These are phyloP conservation scores for Arge pagana DNA, from an alignment of 2,888 invertebrate species.

Conservation along the genomic window DNA sequence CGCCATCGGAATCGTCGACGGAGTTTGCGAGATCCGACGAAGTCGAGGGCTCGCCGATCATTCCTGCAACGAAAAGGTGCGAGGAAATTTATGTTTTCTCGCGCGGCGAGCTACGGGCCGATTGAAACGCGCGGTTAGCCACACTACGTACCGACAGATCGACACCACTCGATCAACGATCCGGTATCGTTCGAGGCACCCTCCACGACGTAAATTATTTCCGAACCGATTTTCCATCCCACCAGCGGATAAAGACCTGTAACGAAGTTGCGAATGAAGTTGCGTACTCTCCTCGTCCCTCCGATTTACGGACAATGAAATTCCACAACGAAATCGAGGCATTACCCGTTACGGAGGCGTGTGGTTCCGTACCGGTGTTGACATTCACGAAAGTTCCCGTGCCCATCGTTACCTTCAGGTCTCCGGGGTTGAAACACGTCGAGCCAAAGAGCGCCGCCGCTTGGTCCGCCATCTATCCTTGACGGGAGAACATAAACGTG, in stretches of 20 bases:
- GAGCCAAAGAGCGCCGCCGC: constrained; percentile 89
- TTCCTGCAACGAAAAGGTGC: constrained; percentile 60
- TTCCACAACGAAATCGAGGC: constrained; percentile 1
- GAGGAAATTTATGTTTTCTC: too few species aligned
- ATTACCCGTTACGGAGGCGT: constrained; percentile 76
- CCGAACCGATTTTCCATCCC: constrained; percentile 75
- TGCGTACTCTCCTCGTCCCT: too few species aligned
- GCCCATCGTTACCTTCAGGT: constrained; percentile 87
- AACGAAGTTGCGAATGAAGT: constrained; percentile 23
- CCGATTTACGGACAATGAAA: neutral
- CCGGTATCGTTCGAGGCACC: constrained; percentile 89
- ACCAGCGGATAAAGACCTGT: constrained; percentile 86
- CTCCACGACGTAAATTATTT: constrained; percentile 78
- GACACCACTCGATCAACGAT: constrained; percentile 84
- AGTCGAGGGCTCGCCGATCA: constrained; percentile 69
- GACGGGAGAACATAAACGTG: constrained; percentile 14
- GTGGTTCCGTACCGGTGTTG: constrained; percentile 76
- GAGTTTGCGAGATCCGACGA: constrained; percentile 71
- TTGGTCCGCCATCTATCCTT: constrained; percentile 79
- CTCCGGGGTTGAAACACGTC: constrained; percentile 76
- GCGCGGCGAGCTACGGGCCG: too few species aligned
- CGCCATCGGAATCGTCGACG: constrained; percentile 73
- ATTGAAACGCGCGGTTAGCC: too few species aligned
- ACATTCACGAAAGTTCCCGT: constrained; percentile 90
- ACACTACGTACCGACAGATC: constrained; percentile 65